phyloP scores from a whole-genome alignment of 1,140 invertebrate species.

The Oppia nitens region DNA sequence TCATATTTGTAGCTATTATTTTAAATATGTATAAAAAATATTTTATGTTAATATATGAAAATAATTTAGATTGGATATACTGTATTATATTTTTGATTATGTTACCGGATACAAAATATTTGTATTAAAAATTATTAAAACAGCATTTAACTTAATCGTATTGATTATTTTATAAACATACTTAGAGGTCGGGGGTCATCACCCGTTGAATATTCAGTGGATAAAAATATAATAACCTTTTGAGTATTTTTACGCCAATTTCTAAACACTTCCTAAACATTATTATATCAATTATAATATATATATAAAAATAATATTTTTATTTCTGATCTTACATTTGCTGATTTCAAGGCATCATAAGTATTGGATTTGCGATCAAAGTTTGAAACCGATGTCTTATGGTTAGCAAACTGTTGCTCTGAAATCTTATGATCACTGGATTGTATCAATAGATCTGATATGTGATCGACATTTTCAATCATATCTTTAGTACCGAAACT shows the following conservation, averaged over 20 bases:
- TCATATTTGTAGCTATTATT: constrained; percentile 30
- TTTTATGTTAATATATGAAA: too few relatives aligned
- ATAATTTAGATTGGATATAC: too few relatives aligned
- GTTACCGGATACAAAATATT: too few relatives aligned
- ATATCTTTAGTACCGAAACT: neutral
- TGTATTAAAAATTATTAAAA: too few relatives aligned
- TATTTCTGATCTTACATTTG: constrained; percentile 38
- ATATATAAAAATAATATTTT: neutral
- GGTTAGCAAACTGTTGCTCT: neutral
- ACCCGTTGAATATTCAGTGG: constrained; percentile 51
- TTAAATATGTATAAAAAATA: neutral
- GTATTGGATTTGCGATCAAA: constrained; percentile 50
- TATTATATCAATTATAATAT: constrained; percentile 2
- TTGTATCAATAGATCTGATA: neutral
- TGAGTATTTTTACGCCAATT: constrained; percentile 34
- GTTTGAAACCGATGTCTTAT: constrained; percentile 34
- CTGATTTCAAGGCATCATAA: constrained; percentile 43
- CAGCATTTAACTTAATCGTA: too few relatives aligned
- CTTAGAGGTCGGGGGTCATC: neutral
- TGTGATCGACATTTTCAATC: neutral
- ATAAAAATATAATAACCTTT: constrained; percentile 47
- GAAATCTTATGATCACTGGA: neutral
- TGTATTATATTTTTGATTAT: too few relatives aligned
- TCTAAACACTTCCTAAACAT: constrained; percentile 37
- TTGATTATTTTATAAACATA: too few relatives aligned